Percentiles rank a stretch among this genome's conserved stretches.
Conservation (phyloP, 92 coral and sea anemone genomes). For the Heteractis magnifica region DNA sequence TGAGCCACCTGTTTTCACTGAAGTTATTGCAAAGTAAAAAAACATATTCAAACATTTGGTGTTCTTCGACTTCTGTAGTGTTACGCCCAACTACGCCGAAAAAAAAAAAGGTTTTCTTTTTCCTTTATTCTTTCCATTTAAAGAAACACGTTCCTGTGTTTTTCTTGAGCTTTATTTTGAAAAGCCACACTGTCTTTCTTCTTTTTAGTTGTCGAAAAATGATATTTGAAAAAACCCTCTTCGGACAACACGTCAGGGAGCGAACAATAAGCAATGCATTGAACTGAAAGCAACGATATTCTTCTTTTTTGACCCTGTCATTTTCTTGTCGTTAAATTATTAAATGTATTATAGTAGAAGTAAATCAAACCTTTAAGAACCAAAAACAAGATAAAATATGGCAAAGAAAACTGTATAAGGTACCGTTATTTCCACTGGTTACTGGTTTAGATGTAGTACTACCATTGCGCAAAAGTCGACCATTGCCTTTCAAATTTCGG, state of each 20-base stretch:
- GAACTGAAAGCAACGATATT: too few species aligned
- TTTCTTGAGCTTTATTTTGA: background rate
- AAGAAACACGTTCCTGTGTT: background rate
- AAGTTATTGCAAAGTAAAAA: background rate
- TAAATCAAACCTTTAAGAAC: background rate
- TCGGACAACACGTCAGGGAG: too few species aligned
- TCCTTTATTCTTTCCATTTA: background rate
- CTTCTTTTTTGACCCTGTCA: background rate
- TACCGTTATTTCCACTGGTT: background rate
- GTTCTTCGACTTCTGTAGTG: background rate
- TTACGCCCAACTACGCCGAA: background rate
- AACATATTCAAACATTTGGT: background rate
- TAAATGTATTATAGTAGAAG: background rate
- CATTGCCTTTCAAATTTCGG: background rate
- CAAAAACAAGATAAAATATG: background rate
- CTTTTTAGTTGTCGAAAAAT: background rate
- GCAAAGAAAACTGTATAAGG: background rate
- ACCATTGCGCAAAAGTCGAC: background rate
- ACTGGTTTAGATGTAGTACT: background rate
- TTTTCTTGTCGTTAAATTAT: background rate
- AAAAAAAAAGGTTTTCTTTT: background rate
- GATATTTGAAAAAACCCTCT: too few species aligned
- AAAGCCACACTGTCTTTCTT: background rate
- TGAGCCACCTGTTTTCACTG: background rate
- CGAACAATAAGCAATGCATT: too few species aligned